These are phyloP conservation scores for Uromys caudimaculatus DNA, from an alignment of 2,797 vertebrate genomes.

Conservation along the genomic window DNA sequence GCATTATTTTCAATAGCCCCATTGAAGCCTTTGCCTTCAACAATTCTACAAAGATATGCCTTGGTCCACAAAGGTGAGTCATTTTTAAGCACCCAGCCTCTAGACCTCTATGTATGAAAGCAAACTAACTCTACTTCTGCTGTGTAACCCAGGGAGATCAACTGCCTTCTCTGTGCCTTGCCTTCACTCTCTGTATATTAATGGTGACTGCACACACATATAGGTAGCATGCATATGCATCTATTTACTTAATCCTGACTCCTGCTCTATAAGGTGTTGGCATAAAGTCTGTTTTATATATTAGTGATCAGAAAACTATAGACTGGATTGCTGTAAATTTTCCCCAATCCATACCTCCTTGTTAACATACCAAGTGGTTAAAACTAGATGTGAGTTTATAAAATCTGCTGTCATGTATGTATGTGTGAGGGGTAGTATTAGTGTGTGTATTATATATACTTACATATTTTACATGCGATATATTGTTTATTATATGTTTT, in stretches of 20 bases:
- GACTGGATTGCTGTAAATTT: neutral
- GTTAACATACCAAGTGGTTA: neutral
- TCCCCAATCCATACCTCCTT: neutral
- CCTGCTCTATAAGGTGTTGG: neutral
- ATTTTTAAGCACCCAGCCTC: neutral
- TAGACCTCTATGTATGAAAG: neutral
- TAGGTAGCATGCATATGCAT: neutral
- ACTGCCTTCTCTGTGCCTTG: neutral
- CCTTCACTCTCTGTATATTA: neutral
- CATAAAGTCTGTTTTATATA: neutral
- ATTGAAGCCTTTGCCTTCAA: neutral
- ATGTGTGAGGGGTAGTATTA: neutral
- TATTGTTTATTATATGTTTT: neutral
- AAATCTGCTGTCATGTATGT: neutral
- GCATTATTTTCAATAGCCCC: neutral
- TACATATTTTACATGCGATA: neutral
- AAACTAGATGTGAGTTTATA: neutral
- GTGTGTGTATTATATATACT: neutral
- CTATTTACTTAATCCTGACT: neutral
- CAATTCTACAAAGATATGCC: neutral
- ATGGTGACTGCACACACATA: neutral
- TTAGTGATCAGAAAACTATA: neutral
- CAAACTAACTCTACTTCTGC: neutral
- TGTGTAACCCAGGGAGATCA: neutral
- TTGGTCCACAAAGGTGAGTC: neutral